Percentiles rank a stretch among this genome's conserved stretches.
phyloP scores from a whole-genome alignment of 2,888 invertebrate species.

The Eretmocerus hayati region DNA sequence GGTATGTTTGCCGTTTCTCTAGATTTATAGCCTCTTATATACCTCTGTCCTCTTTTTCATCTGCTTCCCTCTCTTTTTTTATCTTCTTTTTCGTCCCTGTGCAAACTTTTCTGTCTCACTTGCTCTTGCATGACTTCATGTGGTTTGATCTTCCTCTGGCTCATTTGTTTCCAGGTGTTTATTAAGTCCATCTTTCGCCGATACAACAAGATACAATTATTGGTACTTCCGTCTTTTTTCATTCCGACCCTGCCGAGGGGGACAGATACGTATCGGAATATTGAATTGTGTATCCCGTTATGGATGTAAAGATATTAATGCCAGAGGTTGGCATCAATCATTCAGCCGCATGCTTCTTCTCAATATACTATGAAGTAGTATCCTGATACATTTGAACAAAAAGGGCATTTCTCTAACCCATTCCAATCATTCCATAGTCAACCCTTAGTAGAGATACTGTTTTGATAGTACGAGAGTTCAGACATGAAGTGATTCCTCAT shows the following conservation, averaged over 20 bases:
- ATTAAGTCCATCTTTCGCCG: conserved; percentile 11
- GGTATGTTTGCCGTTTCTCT: conserved; percentile 36
- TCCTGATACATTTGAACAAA: no score
- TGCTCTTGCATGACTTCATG: background rate
- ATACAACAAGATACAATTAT: background rate
- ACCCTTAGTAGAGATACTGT: no score
- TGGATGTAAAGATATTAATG: no score
- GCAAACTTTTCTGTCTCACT: background rate
- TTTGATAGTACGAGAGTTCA: no score
- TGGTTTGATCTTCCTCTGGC: conserved; percentile 15
- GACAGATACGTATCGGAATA: background rate
- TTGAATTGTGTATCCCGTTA: no score
- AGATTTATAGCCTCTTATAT: conserved; percentile 36
- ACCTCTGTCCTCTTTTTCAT: conserved; percentile 2
- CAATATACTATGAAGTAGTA: no score
- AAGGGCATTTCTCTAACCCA: no score
- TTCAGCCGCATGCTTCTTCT: no score
- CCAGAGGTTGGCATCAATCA: no score
- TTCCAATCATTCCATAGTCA: no score
- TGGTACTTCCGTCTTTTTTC: background rate
- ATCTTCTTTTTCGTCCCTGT: background rate
- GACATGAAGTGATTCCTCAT: no score
- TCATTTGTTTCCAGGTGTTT: conserved; percentile 18
- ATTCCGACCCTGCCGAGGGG: background rate
- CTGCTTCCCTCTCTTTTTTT: background rate